These are phyloP conservation scores for Myiopsitta monachus DNA, from an alignment of 2,113 vertebrate genomes.

Conservation along the genomic window DNA sequence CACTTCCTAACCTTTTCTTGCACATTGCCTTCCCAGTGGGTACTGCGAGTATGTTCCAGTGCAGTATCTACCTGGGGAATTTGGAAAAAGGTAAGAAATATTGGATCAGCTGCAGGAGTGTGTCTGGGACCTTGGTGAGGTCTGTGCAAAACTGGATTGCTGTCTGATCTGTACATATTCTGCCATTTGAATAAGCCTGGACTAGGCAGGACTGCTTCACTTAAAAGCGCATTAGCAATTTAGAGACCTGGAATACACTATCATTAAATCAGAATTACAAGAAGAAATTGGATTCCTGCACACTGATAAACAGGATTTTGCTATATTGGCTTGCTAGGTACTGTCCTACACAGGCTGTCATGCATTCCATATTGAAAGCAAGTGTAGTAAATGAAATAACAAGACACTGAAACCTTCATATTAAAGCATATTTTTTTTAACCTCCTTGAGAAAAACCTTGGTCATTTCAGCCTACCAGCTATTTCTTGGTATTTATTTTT, in stretches of 20 bases:
- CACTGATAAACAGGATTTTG: background rate
- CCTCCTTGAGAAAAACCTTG: background rate
- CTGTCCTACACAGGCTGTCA: background rate
- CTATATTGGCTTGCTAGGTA: background rate
- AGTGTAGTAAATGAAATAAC: background rate
- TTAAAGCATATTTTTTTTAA: background rate
- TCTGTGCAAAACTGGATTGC: background rate
- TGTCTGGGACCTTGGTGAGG: background rate
- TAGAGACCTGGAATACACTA: background rate
- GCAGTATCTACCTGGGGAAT: background rate
- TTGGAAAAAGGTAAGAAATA: background rate
- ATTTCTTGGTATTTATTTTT: conserved; percentile 47
- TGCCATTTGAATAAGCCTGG: background rate
- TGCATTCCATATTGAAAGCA: background rate
- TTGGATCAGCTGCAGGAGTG: background rate
- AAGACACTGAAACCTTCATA: background rate
- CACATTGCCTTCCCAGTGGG: background rate
- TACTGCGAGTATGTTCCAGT: background rate
- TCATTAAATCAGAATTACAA: background rate
- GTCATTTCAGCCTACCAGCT: conserved; percentile 21
- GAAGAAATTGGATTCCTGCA: background rate
- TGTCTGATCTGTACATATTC: background rate
- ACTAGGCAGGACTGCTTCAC: background rate
- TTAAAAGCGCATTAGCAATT: background rate
- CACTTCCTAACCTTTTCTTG: background rate